These are phyloP conservation scores for Iselma pallidipennis DNA, from an alignment of 2,888 invertebrate genomes.

Conservation along the genomic window DNA sequence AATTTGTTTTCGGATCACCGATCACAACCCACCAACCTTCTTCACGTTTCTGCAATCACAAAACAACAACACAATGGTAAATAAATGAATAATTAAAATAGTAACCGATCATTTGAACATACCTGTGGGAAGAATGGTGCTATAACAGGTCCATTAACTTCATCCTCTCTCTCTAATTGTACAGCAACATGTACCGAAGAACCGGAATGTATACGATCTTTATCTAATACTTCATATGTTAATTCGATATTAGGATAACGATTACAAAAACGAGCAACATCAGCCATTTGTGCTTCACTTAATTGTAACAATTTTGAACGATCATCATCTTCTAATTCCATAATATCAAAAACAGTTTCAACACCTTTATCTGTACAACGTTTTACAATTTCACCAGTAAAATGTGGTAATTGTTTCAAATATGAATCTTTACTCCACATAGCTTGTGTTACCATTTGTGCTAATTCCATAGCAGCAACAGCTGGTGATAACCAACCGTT, in stretches of 20 bases:
- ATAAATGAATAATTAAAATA: background rate
- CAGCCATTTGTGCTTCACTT: conserved; percentile 88
- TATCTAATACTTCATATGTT: conserved; percentile 85
- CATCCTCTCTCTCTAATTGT: conserved; percentile 94
- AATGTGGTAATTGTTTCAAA: conserved; percentile 95
- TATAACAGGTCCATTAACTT: conserved; percentile 94
- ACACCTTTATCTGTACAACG: conserved; percentile 88
- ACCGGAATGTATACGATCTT: conserved; percentile 77
- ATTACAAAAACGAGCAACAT: conserved; percentile 98
- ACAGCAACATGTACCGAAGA: conserved; percentile 89
- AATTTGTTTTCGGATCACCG: conserved; percentile 93
- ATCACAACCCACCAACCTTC: conserved; percentile 99
- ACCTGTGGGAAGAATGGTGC: conserved; percentile 98
- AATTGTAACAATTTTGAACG: conserved; percentile 79
- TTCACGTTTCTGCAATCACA: conserved; percentile 73
- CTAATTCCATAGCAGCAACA: conserved; percentile 98
- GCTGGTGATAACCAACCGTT: conserved; percentile 99
- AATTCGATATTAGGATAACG: conserved; percentile 98
- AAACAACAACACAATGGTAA: background rate
- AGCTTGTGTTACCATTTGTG: conserved; percentile 99
- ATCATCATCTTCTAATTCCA: conserved; percentile 93
- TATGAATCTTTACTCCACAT: conserved; percentile 99
- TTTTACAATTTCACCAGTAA: conserved; percentile 84
- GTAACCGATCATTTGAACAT: conserved; percentile 4
- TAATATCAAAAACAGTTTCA: conserved; percentile 93